Evolutionary conservation across 2,888 invertebrate genomes (phyloP).

Genomic region (Agrotis puta): DNA sequence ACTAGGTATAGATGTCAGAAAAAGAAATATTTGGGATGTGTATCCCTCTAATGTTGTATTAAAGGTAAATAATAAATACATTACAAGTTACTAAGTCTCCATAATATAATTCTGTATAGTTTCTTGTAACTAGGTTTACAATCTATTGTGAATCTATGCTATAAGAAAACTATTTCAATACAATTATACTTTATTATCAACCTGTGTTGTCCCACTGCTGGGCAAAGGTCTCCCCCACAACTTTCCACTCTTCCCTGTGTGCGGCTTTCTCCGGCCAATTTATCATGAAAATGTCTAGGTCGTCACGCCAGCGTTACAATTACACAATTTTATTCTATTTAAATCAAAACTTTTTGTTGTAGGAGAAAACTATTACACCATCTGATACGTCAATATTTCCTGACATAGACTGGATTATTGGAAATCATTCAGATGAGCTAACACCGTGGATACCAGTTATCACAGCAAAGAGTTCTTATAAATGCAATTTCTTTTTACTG

Average conservation of each 20-base stretch:
- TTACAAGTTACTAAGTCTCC: background rate
- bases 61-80: conserved; percentile 85
- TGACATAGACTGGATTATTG: conserved; percentile 97
- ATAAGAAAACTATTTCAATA: background rate
- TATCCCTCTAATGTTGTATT: conserved; percentile 93
- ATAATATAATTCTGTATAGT: conserved; percentile 12
- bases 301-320: no score
- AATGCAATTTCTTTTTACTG: conserved; percentile 96
- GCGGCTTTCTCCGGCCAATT: no score
- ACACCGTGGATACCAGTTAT: conserved; percentile 99
- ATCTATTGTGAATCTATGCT: background rate
- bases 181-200: no score
- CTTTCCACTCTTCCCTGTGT: no score
- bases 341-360: conserved; percentile 66
- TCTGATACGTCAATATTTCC: conserved; percentile 93
- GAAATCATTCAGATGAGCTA: conserved; percentile 99
- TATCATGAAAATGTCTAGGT: no score
- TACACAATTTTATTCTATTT: background rate
- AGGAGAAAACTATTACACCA: conserved; percentile 93
- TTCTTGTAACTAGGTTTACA: background rate
- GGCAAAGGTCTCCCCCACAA: no score
- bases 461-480: conserved; percentile 94
- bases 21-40: conserved; percentile 96
- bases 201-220: no score
- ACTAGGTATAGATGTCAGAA: conserved; percentile 95